phyloP scores from a whole-genome alignment of 1,140 invertebrate species.

The Pogonomyrmex barbatus region DNA sequence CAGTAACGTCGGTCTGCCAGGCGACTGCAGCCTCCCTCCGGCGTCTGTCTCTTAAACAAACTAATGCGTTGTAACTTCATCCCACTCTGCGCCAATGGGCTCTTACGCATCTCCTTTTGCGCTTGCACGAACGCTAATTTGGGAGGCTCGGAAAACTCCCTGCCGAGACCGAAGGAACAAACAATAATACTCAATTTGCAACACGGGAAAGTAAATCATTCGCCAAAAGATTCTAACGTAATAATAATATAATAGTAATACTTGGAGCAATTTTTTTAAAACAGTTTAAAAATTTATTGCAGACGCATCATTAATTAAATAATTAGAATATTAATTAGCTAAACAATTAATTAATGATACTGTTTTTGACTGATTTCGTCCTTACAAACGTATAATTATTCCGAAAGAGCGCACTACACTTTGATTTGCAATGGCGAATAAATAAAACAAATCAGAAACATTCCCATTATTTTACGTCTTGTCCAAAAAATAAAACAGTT shows the following conservation, averaged over 20 bases:
- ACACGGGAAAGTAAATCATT: not conserved
- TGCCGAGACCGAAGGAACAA: not conserved
- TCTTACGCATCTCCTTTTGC: slow-evolving; percentile 13
- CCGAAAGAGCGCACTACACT: too few relatives aligned
- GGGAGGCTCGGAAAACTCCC: not conserved
- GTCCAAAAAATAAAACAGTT: too few relatives aligned
- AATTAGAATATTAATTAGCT: not conserved
- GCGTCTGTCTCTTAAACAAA: slow-evolving; percentile 56
- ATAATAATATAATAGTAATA: not conserved
- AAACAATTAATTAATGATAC: not conserved
- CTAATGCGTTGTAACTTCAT: slow-evolving; percentile 49
- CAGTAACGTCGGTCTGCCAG: slow-evolving; percentile 54
- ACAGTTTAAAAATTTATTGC: not conserved
- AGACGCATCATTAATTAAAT: not conserved
- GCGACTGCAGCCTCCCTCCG: slow-evolving; percentile 19
- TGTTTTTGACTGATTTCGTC: not conserved
- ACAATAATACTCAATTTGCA: slow-evolving; percentile 18
- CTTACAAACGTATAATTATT: too few relatives aligned
- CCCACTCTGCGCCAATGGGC: not conserved
- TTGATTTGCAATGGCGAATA: too few relatives aligned
- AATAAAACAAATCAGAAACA: too few relatives aligned
- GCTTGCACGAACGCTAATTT: slow-evolving; percentile 7
- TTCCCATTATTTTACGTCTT: too few relatives aligned
- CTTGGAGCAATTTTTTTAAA: not conserved
- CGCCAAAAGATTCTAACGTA: not conserved